Evolutionary conservation across 2,797 vertebrate genomes (phyloP), one percentile per base, ranked within the genome.

Genomic region (Gambelia wislizenii): DNA sequence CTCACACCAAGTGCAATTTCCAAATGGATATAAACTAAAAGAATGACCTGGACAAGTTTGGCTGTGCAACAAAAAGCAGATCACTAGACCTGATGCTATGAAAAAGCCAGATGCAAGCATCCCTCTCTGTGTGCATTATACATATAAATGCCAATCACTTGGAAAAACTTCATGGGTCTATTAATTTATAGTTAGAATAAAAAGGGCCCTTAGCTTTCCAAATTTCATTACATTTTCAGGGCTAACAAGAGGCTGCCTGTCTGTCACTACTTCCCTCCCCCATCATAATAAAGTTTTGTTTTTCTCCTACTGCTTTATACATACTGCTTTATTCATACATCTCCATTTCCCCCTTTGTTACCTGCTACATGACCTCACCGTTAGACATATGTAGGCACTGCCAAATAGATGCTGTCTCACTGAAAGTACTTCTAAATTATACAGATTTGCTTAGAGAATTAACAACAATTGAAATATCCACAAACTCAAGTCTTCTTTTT

Each of bases 61-160:
- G 49, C 42, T 90, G 83, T 83, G 27, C 78, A 52, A 72, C 54
- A 72, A 54, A 12, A 91, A 42, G 6, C 74, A 74, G 61, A 10
- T 12, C 42, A 20, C n/a, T 0, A 6, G 70, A 88, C 12, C 0
- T 54, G 52, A 20, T 86, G 83, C 74, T 25, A 16, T 0, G 7
- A 33, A 49, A 89, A 80, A 93, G 2, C 10, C 33, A 56, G 6
- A 13, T 64, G 22, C 61, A 88, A 84, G 74, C 25, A 27, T 30
- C 39, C 30, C 14, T 78, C 47, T 0, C 78, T 25, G 30, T 67
- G 64, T 33, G 8, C 33, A 33, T 12, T 76, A 12, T 75, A 42
- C 16, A 72, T 18, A 33, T 74, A 56, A 76, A 30, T 0, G 0
- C 7, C 27, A 88, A 75, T 82, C 52, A 59, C 25, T 72, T 85